Percentiles rank a stretch among this genome's conserved stretches.
These are phyloP conservation scores for Lasioglossum malachurum DNA, from an alignment of 2,888 invertebrate species.

Conservation along the genomic window DNA sequence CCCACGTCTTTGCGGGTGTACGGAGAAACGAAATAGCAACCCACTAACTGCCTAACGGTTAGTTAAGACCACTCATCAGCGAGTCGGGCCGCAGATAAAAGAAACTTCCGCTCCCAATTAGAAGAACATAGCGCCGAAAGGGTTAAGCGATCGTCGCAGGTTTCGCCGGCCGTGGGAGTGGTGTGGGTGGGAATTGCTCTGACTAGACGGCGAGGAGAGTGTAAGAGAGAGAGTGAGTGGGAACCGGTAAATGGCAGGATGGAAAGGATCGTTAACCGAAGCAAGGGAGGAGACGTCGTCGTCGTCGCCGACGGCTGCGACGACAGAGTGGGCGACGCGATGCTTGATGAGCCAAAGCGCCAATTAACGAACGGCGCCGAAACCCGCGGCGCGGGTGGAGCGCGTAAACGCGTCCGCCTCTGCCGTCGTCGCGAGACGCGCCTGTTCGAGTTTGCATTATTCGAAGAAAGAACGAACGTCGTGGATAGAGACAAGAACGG, in stretches of 20 bases:
- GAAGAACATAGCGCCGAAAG: background rate
- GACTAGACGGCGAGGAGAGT: background rate
- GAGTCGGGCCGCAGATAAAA: background rate
- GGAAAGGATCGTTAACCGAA: slow-evolving; percentile 46
- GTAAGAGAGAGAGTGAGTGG: background rate
- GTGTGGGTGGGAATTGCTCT: background rate
- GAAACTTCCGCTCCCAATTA: background rate
- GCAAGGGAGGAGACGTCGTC: slow-evolving; percentile 9
- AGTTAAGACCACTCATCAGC: background rate
- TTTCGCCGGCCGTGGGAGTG: background rate
- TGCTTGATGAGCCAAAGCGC: slow-evolving; percentile 73
- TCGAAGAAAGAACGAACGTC: background rate
- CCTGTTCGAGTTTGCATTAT: background rate
- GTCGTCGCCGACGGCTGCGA: slow-evolving; percentile 4
- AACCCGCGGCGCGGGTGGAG: slow-evolving; percentile 36
- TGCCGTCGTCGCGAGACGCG: background rate
- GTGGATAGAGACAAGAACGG: background rate
- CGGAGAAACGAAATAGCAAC: background rate
- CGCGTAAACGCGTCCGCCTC: slow-evolving; percentile 10
- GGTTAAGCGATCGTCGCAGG: background rate
- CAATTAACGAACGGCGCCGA: slow-evolving; percentile 66
- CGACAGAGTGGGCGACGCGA: slow-evolving; percentile 40
- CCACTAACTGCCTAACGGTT: background rate
- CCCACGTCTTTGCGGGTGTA: background rate
- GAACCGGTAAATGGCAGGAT: slow-evolving; percentile 11